phyloP scores from a whole-genome alignment of 1,140 invertebrate species.

The Zaprionus africanus region DNA sequence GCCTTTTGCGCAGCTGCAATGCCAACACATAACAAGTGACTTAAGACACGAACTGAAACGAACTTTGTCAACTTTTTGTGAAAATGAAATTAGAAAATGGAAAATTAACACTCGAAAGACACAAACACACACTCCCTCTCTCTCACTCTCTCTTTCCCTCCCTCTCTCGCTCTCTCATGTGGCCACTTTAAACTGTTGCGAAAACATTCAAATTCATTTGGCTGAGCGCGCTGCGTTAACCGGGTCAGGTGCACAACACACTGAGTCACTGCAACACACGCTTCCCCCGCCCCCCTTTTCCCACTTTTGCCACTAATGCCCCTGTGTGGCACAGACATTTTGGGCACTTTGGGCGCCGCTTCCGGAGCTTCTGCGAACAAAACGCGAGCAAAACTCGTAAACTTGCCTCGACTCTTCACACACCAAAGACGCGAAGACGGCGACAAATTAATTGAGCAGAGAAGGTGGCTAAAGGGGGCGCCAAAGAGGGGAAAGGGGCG shows the following conservation, averaged over 20 bases:
- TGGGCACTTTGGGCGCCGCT: slow-evolving; percentile 42
- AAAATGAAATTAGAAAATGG: not conserved
- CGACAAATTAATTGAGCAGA: slow-evolving; percentile 64
- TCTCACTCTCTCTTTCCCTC: not conserved
- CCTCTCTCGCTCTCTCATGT: not conserved
- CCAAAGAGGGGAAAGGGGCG: not conserved
- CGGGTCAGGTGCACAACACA: slow-evolving; percentile 13
- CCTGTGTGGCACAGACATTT: slow-evolving; percentile 16
- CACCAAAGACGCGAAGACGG: slow-evolving; percentile 21
- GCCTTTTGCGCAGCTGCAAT: slow-evolving; percentile 30
- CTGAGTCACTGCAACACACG: slow-evolving; percentile 18
- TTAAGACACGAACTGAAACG: slow-evolving; percentile 57
- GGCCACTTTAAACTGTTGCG: slow-evolving; percentile 6
- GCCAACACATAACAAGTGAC: slow-evolving; percentile 56
- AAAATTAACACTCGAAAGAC: slow-evolving; percentile 3
- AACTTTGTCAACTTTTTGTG: not conserved
- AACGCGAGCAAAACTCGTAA: slow-evolving; percentile 39
- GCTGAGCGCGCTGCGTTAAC: slow-evolving; percentile 9
- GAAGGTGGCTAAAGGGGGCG: not conserved
- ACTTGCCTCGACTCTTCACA: slow-evolving; percentile 25
- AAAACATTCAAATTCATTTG: slow-evolving; percentile 26
- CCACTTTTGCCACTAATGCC: not conserved
- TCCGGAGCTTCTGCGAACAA: slow-evolving; percentile 54
- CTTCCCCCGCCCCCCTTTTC: not conserved
- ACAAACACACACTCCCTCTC: not conserved